Evolutionary conservation across 2,888 invertebrate species (phyloP).

Genomic region (Euproctis similis): DNA sequence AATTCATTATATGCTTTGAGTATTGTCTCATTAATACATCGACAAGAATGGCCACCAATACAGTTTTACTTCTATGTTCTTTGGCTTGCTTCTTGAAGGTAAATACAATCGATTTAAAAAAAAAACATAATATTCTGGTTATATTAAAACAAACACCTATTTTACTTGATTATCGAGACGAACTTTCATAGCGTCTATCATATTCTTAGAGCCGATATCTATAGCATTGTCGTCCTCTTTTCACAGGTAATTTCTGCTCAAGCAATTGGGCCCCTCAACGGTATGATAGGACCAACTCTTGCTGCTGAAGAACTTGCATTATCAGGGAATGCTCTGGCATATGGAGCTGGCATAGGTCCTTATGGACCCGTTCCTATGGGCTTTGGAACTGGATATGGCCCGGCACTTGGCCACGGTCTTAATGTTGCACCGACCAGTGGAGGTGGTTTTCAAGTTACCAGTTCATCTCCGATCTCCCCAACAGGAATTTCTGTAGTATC

Average conservation of each 20-base stretch:
- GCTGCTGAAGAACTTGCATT: slow-evolving; percentile 17
- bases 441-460: slow-evolving; percentile 25
- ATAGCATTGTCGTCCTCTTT: no score
- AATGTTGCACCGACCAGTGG: slow-evolving; percentile 18
- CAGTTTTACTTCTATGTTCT: slow-evolving; percentile 26
- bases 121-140: no score
- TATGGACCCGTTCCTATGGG: not conserved
- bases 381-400: not conserved
- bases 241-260: slow-evolving; percentile 12
- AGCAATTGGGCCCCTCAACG: slow-evolving; percentile 10
- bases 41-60: slow-evolving; percentile 33
- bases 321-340: slow-evolving; percentile 5
- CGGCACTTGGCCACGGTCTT: slow-evolving; percentile 1
- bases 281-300: slow-evolving; percentile 1
- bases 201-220: no score
- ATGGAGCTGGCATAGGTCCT: slow-evolving; percentile 5
- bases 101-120: not conserved
- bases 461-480: slow-evolving; percentile 32
- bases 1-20: not conserved
- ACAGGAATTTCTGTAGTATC: slow-evolving; percentile 31
- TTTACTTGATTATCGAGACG: no score
- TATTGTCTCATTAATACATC: not conserved
- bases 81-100: slow-evolving; percentile 12
- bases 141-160: no score
- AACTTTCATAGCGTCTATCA: no score